Evolutionary conservation across 1,140 invertebrate genomes (phyloP).

Genomic region (Melanaphis sacchari): DNA sequence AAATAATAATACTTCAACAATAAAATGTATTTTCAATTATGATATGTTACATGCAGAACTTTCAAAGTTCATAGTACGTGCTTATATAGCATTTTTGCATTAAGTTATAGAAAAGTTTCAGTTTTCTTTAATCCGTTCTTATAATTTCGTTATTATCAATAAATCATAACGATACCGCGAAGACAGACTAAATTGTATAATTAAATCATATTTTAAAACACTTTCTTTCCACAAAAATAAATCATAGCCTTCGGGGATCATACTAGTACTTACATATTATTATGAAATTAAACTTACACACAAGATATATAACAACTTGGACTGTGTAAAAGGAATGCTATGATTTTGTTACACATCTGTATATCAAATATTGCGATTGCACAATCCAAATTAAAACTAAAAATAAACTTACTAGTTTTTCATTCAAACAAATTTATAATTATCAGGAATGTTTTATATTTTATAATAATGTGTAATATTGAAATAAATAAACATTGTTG

Average conservation of each 20-base stretch:
- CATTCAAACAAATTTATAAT: not conserved
- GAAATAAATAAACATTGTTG: too few relatives aligned
- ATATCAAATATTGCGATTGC: not conserved
- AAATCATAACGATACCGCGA: not conserved
- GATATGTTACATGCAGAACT: not conserved
- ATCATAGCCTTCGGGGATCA: too few relatives aligned
- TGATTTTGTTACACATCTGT: not conserved
- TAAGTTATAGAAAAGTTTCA: not conserved
- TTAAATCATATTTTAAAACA: not conserved
- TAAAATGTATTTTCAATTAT: not conserved
- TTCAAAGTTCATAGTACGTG: not conserved
- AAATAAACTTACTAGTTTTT: not conserved
- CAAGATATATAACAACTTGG: not conserved
- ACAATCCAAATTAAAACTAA: not conserved
- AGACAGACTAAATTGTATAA: not conserved
- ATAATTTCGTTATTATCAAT: too few relatives aligned
- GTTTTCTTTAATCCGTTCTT: not conserved
- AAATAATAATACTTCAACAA: not conserved
- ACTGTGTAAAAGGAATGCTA: not conserved
- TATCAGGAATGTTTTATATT: too few relatives aligned
- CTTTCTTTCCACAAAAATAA: not conserved
- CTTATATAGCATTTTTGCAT: not conserved
- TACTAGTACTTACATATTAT: not conserved
- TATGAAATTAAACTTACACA: not conserved
- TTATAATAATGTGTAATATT: too few relatives aligned